Percentiles rank a stretch among this genome's conserved stretches.
Evolutionary conservation across 2,888 invertebrate genomes (phyloP).

Genomic region (Taenaris catops): DNA sequence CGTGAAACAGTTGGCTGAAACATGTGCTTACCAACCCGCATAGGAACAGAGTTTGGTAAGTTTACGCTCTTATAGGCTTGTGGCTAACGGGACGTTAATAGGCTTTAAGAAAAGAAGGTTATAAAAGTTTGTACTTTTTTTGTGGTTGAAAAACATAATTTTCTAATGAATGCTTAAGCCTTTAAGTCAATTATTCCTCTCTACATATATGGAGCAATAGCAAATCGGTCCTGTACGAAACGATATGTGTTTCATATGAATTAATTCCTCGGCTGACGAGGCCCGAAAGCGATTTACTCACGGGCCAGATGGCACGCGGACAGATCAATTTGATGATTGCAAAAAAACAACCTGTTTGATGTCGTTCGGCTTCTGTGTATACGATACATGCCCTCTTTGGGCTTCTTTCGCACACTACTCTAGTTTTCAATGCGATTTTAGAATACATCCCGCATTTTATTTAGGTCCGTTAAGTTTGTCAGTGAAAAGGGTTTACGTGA

Average conservation of each 20-base stretch:
- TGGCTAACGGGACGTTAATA: no score
- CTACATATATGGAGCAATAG: constrained; percentile 28
- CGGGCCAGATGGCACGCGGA: constrained; percentile 76
- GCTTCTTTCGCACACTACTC: constrained; percentile 38
- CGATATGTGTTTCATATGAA: constrained; percentile 73
- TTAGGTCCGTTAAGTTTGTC: background rate
- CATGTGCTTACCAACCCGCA: no score
- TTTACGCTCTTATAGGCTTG: no score
- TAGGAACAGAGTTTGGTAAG: no score
- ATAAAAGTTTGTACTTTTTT: no score
- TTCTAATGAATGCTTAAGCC: no score
- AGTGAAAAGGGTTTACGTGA: no score
- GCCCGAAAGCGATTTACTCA: constrained; percentile 70
- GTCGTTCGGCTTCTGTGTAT: constrained; percentile 40
- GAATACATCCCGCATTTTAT: constrained; percentile 6
- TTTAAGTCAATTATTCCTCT: no score
- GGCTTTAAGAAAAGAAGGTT: no score
- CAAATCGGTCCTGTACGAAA: constrained; percentile 33
- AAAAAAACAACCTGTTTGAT: constrained; percentile 73
- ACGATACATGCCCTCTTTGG: constrained; percentile 38
- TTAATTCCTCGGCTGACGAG: constrained; percentile 73
- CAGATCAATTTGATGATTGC: constrained; percentile 79
- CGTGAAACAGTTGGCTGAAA: no score
- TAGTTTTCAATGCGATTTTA: constrained; percentile 28
- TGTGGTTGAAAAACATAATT: no score